These are phyloP conservation scores for Gymnothorax reevesii DNA, from an alignment of 2,797 vertebrate genomes.

Conservation along the genomic window DNA sequence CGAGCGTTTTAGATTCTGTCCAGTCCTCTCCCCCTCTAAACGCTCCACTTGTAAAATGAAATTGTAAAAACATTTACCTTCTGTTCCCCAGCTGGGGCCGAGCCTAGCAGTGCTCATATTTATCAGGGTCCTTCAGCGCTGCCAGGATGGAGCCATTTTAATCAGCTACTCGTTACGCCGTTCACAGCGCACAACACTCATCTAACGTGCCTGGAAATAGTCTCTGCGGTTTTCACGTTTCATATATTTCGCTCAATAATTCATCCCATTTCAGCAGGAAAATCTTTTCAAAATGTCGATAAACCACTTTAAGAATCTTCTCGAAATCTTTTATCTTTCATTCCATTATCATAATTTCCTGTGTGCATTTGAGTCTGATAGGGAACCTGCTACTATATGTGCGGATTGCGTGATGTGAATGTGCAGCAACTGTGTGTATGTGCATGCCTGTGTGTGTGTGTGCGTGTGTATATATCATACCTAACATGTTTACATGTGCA, in stretches of 20 bases:
- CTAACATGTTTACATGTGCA: not conserved
- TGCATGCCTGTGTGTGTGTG: not conserved
- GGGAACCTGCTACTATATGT: not conserved
- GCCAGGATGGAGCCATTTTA: not conserved
- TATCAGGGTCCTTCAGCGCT: not conserved
- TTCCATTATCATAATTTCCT: not conserved
- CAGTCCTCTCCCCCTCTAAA: not conserved
- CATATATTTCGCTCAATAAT: slow-evolving; percentile 13
- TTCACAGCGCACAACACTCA: slow-evolving; percentile 43
- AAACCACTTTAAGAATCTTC: slow-evolving; percentile 1
- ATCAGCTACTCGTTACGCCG: slow-evolving; percentile 34
- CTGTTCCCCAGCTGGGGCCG: not conserved
- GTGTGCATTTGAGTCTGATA: not conserved
- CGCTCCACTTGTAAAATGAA: not conserved
- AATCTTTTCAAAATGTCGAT: slow-evolving; percentile 29
- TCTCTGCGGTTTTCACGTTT: slow-evolving; percentile 27
- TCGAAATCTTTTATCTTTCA: not conserved
- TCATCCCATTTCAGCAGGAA: slow-evolving; percentile 1
- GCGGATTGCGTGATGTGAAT: not conserved
- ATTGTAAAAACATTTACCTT: not conserved
- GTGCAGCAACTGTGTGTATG: no score
- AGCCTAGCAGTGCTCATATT: not conserved
- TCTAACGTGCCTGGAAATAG: slow-evolving; percentile 40
- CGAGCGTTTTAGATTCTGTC: not conserved
- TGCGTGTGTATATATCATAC: not conserved